phyloP scores from a whole-genome alignment of 2,888 invertebrate genomes.

The Xanthorhoe designata region DNA sequence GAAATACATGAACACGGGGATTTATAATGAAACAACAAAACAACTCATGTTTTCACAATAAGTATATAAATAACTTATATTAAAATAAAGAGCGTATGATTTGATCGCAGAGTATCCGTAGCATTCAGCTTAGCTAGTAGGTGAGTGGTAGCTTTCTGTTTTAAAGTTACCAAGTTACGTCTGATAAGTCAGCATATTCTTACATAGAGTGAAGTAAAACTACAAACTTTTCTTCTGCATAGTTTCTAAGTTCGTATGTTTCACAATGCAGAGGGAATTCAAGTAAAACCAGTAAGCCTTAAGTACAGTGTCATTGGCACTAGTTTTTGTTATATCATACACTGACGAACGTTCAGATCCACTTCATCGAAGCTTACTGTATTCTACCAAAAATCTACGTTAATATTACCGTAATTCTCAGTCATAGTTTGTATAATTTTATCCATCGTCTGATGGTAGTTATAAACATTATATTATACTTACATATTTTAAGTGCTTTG shows the following conservation, averaged over 20 bases:
- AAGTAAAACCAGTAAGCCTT: conserved; percentile 49
- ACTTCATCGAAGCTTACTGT: background rate
- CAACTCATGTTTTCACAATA: too few relatives aligned
- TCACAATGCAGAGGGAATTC: conserved; percentile 31
- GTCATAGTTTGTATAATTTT: too few relatives aligned
- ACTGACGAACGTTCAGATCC: background rate
- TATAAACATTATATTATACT: too few relatives aligned
- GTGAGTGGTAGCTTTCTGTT: background rate
- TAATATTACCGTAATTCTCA: too few relatives aligned
- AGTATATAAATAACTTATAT: too few relatives aligned
- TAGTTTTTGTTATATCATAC: background rate
- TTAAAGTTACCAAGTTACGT: background rate
- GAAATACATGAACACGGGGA: too few relatives aligned
- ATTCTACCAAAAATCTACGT: background rate
- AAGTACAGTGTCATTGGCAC: conserved; percentile 37
- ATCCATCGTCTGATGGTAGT: too few relatives aligned
- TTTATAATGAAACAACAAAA: too few relatives aligned
- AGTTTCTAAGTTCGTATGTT: conserved; percentile 20
- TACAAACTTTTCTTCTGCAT: conserved; percentile 3
- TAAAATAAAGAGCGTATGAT: too few relatives aligned
- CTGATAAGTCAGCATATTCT: conserved; percentile 6
- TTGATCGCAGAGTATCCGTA: too few relatives aligned
- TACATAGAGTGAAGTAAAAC: conserved; percentile 9
- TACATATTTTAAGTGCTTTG: too few relatives aligned
- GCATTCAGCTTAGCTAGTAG: too few relatives aligned